phyloP scores from a whole-genome alignment of 2,113 vertebrate species.

The Empidonax alnorum region DNA sequence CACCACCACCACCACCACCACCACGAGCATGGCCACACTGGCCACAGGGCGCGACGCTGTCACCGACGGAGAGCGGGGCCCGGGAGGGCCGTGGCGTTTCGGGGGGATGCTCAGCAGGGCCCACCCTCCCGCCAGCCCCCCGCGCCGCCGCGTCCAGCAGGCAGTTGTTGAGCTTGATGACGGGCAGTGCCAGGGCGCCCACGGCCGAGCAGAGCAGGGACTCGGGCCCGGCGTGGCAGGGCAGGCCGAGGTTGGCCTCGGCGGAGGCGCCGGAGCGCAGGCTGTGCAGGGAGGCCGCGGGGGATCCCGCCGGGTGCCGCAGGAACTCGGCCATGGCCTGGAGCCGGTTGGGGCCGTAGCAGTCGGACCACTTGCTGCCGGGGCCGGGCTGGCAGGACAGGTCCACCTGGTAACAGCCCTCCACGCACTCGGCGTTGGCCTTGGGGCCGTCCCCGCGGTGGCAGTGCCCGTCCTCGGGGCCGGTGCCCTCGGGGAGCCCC shows the following conservation, averaged over 20 bases:
- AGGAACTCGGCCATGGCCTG: conserved; percentile 67
- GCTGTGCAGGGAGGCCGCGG: conserved; percentile 64
- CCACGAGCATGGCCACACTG: neutral
- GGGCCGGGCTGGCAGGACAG: conserved; percentile 58
- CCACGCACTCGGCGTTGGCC: conserved; percentile 69
- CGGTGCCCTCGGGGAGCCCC: conserved; percentile 65
- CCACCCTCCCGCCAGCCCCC: neutral
- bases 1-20: neutral
- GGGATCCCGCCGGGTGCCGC: conserved; percentile 74
- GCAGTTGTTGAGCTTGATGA: conserved; percentile 73
- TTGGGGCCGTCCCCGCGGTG: conserved; percentile 62
- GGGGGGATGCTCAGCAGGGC: neutral
- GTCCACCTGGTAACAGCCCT: conserved; percentile 79
- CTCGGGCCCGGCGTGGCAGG: neutral
- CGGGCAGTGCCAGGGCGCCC: conserved; percentile 22
- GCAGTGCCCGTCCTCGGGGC: conserved; percentile 73
- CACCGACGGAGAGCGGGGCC: accelerated
- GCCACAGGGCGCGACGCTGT: accelerated
- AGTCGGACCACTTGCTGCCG: conserved; percentile 37
- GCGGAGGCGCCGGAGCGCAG: conserved; percentile 66
- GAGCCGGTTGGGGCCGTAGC: conserved; percentile 65
- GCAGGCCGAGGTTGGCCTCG: conserved; percentile 48
- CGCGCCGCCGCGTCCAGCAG: conserved; percentile 36
- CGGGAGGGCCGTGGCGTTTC: neutral
- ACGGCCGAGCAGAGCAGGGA: conserved; percentile 44